Conservation (phyloP, 1,140 invertebrate genomes). For the Littorina saxatilis region DNA sequence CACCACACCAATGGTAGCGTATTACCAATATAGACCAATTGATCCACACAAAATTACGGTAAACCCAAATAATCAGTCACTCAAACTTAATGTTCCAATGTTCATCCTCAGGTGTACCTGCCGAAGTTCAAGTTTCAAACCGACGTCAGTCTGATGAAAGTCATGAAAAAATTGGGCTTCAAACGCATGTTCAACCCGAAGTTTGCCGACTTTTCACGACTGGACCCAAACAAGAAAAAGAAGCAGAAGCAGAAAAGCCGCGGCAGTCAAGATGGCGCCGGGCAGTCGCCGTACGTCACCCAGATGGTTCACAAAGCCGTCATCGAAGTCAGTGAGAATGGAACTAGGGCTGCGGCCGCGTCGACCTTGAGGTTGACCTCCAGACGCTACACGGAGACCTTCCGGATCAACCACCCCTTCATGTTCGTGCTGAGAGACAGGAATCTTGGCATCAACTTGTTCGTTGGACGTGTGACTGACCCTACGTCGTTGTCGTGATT, state of each 20-base stretch:
- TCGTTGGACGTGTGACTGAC: slow-evolving; percentile 27
- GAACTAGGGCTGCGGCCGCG: slow-evolving; percentile 29
- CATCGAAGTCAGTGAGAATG: slow-evolving; percentile 36
- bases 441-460: slow-evolving; percentile 16
- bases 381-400: not conserved
- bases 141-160: not conserved
- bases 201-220: slow-evolving; percentile 28
- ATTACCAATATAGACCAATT: too few species aligned
- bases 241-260: not conserved
- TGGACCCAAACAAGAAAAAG: not conserved
- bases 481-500: slow-evolving; percentile 9
- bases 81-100: too few species aligned
- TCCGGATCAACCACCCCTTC: slow-evolving; percentile 37
- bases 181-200: slow-evolving; percentile 23
- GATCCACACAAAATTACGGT: too few species aligned
- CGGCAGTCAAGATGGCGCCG: not conserved
- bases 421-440: slow-evolving; percentile 41
- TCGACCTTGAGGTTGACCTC: slow-evolving; percentile 3
- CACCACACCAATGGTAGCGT: too few species aligned
- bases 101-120: slow-evolving; percentile 27
- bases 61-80: too few species aligned
- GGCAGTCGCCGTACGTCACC: not conserved
- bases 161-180: slow-evolving; percentile 26
- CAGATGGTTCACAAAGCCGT: slow-evolving; percentile 14
- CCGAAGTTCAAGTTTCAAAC: slow-evolving; percentile 27